Evolutionary conservation across 2,888 invertebrate genomes (phyloP), one percentile per base, ranked within the genome.

Genomic region (Mystacides longicornis): DNA sequence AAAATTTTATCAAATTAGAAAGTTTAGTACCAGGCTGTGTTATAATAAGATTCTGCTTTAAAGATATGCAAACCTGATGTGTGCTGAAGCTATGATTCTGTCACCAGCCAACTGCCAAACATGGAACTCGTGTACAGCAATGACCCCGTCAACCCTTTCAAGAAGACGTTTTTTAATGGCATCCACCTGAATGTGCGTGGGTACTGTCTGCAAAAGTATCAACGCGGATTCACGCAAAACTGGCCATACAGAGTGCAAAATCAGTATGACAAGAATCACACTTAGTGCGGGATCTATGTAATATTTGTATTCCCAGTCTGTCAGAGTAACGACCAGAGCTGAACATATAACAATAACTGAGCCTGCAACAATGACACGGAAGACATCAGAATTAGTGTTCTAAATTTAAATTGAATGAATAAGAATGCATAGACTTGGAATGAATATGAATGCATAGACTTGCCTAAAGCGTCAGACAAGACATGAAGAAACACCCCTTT

Each of bases 401-500:
- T 11, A 27, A 5, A 27, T 27, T 7, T 27, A 27, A 27, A 7
- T 46, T 11, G 43, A 84, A n/a, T 60, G 57, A 58, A 46, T 43
- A 43, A 18, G 19, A 7, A n/a, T 11, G 33, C 33, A 31, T 31
- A 31, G n/a, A n/a, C n/a, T n/a, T n/a, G n/a, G n/a, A 18, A n/a
- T n/a, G n/a, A n/a, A n/a, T n/a, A n/a, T n/a, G n/a, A n/a, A n/a
- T n/a, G n/a, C n/a, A n/a, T n/a, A n/a, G 31, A 69, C 73, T 80
- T 67, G 72, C 99, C 99, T 49, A 99, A 76, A 19, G 98, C 98
- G 75, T 99, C 99, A 49, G 97, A 96, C 33, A 99, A 73, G 3
- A 99, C 89, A 70, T 99, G 99, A 53, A 99, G 79, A 71, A 98
- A 99, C n/a, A 98, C 98, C n/a, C 97, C 99, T 53, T 93, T 85